Base-by-base conservation (phyloP, 2,797 vertebrate genomes). In the Cynodonichthys magdalenae region DNA sequence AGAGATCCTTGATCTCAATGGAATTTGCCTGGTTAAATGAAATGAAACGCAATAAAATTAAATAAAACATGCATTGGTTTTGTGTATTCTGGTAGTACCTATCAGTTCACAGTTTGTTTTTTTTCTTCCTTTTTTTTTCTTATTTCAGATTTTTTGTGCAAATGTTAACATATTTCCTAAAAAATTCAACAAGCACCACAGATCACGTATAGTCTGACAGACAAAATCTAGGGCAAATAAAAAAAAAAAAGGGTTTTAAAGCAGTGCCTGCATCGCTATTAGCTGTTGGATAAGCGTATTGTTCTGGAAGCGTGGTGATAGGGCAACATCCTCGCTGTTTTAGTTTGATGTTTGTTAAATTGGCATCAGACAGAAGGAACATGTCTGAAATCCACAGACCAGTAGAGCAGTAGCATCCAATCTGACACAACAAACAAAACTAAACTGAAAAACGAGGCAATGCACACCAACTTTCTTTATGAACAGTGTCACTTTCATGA, bases 361-460 rank as follows among this genome's bases (percentile, higher is more conserved):
- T 47, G 18, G 18, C 9, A 5, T 74, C 59, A 53, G 42, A 14
- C 42, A 54, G 53, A 6, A 39, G 44, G 34, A 44, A 34, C 20
- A 28, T 39, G 41, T 59, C 29, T 71, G 27, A 62, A 55, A 61
- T 48, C 6, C 48, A 60, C 54, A 55, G 42, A 65, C 34, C 39
- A 44, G 15, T 29, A 53, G 24, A 61, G 47, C 58, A 57, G 45
- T 9, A 17, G 50, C 44, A 52, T 61, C 45, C 20, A 44, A 18
- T 58, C 74, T 63, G 54, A 65, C 24, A 51, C 15, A 63, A 54
- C 7, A 58, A 69, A 67, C 24, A 15, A 59, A 64, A 61, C 4
- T 5, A 46, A 75, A 49, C 9, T 6, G 19, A 66, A 44, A 62
- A 27, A 29, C 31, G 0, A 36, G 19, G 61, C 47, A 36, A 8